Evolutionary conservation across 2,797 vertebrate genomes (phyloP).

Genomic region (Streptopelia turtur): DNA sequence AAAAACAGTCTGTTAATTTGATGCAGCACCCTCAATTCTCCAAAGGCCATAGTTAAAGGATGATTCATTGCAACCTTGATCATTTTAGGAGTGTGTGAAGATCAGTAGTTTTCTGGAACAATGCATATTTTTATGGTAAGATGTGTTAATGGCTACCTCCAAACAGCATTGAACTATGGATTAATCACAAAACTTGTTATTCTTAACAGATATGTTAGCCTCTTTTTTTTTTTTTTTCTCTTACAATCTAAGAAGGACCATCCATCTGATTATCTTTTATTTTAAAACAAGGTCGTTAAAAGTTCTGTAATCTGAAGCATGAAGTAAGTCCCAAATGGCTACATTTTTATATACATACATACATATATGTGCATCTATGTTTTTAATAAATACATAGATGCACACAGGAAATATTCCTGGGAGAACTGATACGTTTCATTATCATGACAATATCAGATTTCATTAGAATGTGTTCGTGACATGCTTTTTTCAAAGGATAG

Average conservation of each 20-base stretch:
- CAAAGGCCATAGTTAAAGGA: background rate
- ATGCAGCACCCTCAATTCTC: background rate
- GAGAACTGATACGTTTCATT: background rate
- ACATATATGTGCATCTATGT: fast-evolving
- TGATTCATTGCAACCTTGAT: background rate
- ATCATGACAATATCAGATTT: background rate
- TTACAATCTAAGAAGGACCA: background rate
- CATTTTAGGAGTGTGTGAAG: background rate
- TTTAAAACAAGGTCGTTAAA: background rate
- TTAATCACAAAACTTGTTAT: background rate
- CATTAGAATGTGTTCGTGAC: background rate
- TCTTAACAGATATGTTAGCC: background rate
- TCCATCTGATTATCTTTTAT: background rate
- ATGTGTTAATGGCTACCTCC: background rate
- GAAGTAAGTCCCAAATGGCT: background rate
- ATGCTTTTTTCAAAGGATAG: background rate
- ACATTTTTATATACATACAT: background rate
- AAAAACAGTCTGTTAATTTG: conserved; percentile 17
- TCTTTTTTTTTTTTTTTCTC: background rate
- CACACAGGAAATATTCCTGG: background rate
- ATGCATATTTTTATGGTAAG: background rate
- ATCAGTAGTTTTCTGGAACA: background rate
- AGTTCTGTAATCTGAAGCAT: background rate
- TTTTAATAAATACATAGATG: background rate
- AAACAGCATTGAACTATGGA: background rate